Evolutionary conservation across 2,888 invertebrate genomes (phyloP), one percentile per base, ranked within the genome.

Genomic region (Orchesellides sinensis): DNA sequence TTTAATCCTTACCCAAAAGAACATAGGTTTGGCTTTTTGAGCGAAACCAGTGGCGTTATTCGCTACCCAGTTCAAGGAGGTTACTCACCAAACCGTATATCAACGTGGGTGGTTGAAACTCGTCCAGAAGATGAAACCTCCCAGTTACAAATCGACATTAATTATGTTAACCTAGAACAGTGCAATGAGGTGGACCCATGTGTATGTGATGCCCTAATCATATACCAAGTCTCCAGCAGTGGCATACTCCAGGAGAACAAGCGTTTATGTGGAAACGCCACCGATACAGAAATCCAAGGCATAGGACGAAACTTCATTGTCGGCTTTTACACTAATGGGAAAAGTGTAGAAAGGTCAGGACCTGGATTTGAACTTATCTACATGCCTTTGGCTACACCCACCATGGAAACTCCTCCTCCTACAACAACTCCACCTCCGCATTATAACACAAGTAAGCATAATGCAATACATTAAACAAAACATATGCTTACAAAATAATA

Each of bases 51-150:
- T 21, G 73, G 59, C 0, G 14, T 47, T 8, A 61, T 73, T 2
- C 19, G 61, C 1, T 47, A 61, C 17, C 73, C 73, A 6, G 6
- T 61, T 59, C 27, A 19, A 2, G 73, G 73, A 4, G 29, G 40
- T 6, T 73, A 73, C 21, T n/a, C 17, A n/a, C 73, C 73, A n/a
- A 61, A 73, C 19, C 27, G 17, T 12, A 47, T 73, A 14, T 14
- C 25, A 1, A 73, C 73, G 5, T 73, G 73, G 73, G 2, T 45
- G 17, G 47, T 73, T 8, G 27, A 61, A 6, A 12, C 61, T 23
- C 2, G 29, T 17, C n/a, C n/a, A n/a, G n/a, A n/a, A n/a, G 10
- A 23, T 17, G 29, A 1, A 12, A 17, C 1, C 0, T 35, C 54
- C 0, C 19, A 32, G 2, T 19, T 23, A 23, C 4, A 21, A 8